phyloP scores from a whole-genome alignment of 2,113 vertebrate species.

The Menidia beryllina region DNA sequence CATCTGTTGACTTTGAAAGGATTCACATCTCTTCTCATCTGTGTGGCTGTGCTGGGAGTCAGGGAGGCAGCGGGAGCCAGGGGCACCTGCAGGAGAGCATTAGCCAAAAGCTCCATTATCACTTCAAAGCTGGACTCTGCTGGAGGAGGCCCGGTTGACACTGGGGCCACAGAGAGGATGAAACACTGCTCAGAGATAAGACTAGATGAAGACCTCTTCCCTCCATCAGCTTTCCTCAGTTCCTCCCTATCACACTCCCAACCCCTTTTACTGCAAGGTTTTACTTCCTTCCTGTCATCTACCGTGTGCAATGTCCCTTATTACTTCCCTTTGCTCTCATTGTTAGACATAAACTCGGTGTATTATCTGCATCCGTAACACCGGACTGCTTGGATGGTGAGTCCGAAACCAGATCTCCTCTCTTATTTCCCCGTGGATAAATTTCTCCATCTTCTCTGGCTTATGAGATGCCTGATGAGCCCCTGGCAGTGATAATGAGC shows the following conservation, averaged over 20 bases:
- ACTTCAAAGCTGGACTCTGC: constrained; percentile 76
- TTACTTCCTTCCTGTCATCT: constrained; percentile 54
- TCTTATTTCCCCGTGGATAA: constrained; percentile 28
- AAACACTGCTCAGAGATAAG: constrained; percentile 56
- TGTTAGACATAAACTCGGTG: constrained; percentile 40
- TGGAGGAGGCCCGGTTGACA: constrained; percentile 65
- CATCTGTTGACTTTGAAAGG: constrained; percentile 63
- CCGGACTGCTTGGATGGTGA: constrained; percentile 60
- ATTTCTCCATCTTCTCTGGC: constrained; percentile 62
- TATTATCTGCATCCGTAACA: constrained; percentile 69
- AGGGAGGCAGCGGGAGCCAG: constrained; percentile 49
- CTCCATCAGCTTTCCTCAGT: constrained; percentile 33
- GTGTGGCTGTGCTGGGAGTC: constrained; percentile 54
- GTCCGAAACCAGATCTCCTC: constrained; percentile 40
- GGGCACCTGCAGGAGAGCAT: constrained; percentile 73
- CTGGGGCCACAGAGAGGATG: constrained; percentile 59
- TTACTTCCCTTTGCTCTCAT: constrained; percentile 41
- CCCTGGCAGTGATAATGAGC: constrained; percentile 73
- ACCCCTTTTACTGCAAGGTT: constrained; percentile 41
- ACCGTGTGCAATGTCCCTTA: constrained; percentile 57
- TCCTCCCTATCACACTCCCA: constrained; percentile 23
- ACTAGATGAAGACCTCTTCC: constrained; percentile 49
- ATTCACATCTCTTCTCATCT: constrained; percentile 70
- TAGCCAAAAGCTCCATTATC: constrained; percentile 76
- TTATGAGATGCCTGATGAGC: constrained; percentile 65